A percentile compares a stretch with the other conserved stretches of the same genome.
Evolutionary conservation across 2,113 vertebrate genomes (phyloP).

Genomic region (Uria aalge): DNA sequence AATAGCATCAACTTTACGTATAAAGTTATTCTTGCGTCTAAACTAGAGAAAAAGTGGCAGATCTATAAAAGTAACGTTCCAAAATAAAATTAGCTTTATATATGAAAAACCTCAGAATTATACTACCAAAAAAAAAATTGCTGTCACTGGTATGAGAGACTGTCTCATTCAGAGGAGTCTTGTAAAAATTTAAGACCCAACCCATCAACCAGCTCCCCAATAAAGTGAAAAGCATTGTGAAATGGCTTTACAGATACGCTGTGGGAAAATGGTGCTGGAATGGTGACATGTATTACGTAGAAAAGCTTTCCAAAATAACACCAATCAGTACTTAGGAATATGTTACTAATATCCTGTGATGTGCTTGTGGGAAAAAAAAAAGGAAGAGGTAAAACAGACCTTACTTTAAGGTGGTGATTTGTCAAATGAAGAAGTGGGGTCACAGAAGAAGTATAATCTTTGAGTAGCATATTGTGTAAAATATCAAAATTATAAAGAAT

Average conservation of each 20-base stretch:
- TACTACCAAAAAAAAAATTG: neutral
- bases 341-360: neutral
- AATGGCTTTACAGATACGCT: neutral
- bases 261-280: neutral
- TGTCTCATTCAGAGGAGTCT: neutral
- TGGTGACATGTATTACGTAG: neutral
- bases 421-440: neutral
- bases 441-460: neutral
- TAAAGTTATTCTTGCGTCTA: neutral
- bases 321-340: neutral
- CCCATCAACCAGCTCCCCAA: neutral
- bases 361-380: neutral
- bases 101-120: neutral
- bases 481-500: neutral
- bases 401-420: neutral
- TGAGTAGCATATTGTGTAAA: neutral
- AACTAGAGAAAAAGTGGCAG: neutral
- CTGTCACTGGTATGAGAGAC: neutral
- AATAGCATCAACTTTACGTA: neutral
- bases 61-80: neutral
- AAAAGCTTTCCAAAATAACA: neutral
- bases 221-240: neutral
- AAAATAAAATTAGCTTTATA: neutral
- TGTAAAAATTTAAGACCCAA: neutral
- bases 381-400: neutral